Base-by-base conservation (phyloP, 2,888 invertebrate genomes). In the Tachystola acroxantha region DNA sequence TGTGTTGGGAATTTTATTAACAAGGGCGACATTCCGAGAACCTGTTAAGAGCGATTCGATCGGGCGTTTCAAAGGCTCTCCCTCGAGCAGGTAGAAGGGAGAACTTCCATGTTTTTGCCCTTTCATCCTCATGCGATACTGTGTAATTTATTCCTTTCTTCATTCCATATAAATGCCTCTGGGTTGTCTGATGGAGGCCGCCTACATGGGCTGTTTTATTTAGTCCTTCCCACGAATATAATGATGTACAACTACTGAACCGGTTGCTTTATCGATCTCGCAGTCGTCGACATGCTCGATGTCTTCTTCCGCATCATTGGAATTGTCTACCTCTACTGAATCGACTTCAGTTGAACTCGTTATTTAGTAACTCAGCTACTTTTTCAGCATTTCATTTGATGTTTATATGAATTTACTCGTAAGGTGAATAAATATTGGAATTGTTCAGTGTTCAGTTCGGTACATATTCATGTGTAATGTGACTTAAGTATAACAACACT, bases 241-340 rank as follows among this genome's bases (percentile, higher is more conserved):
- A 54, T 53, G 27, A 33, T 45, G 32, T 39, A 27, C 46, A 49
- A 4, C 16, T 16, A 16, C 6, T 27, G 42, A 72, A 71, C 74
- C 67, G 64, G 67, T 65, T 39, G 37, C 58, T 64, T 62, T 65
- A 62, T 65, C 63, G 62, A 66, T 63, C 24, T 4, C n/a, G 24
- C n/a, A 59, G 60, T 55, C 48, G n/a, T 50, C 57, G 67, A 66
- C 61, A 64, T 65, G 68, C 67, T 71, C 64, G 70, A 73, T 73
- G 74, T 70, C 68, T 63, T 69, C 67, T 72, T 74, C 72, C 73
- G 67, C 65, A 56, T 64, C 63, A 62, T 45, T 51, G 57, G 51
- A 55, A 59, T 56, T 53, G 56, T 56, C 11, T n/a, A n/a, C n/a
- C n/a, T n/a, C n/a, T n/a, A n/a, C n/a, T n/a, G n/a, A n/a, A n/a